phyloP scores from a whole-genome alignment of 2,797 vertebrate species.

The Notoglanidium macrostoma region DNA sequence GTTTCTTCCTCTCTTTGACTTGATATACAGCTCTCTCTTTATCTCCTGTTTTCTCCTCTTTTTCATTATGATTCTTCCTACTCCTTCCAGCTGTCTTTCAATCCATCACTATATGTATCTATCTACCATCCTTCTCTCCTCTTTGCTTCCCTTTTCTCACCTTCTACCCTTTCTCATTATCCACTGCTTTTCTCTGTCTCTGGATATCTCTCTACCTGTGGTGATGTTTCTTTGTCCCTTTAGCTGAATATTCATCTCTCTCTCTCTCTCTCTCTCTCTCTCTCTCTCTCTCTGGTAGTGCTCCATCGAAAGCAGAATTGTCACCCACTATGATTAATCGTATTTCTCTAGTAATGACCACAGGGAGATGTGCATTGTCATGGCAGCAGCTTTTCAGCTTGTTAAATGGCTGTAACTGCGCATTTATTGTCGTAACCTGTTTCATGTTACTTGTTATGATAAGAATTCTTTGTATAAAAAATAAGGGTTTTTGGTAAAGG shows the following conservation, averaged over 20 bases:
- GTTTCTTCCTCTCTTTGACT: not conserved
- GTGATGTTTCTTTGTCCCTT: slow-evolving; percentile 8
- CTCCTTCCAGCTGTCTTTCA: not conserved
- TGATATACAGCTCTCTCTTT: not conserved
- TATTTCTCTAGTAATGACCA: slow-evolving; percentile 42
- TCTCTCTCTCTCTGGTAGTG: slow-evolving; percentile 11
- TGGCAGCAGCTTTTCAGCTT: slow-evolving; percentile 49
- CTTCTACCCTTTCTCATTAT: not conserved
- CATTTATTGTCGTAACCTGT: slow-evolving; percentile 41
- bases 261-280: not conserved
- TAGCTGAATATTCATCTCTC: not conserved
- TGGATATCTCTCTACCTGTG: not conserved
- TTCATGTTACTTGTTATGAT: slow-evolving; percentile 31
- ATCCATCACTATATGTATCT: not conserved
- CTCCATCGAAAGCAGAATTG: not conserved
- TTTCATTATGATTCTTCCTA: not conserved
- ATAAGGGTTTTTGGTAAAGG: not conserved
- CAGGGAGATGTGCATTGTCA: slow-evolving; percentile 43
- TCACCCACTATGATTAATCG: slow-evolving; percentile 38
- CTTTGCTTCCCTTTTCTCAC: not conserved
- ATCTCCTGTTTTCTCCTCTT: not conserved
- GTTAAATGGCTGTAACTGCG: slow-evolving; percentile 37
- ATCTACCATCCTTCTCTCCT: not conserved
- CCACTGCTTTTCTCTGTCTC: not conserved
- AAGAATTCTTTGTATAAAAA: slow-evolving; percentile 10